Conservation (phyloP, 2,888 invertebrate genomes). For the Campoplex nolae region DNA sequence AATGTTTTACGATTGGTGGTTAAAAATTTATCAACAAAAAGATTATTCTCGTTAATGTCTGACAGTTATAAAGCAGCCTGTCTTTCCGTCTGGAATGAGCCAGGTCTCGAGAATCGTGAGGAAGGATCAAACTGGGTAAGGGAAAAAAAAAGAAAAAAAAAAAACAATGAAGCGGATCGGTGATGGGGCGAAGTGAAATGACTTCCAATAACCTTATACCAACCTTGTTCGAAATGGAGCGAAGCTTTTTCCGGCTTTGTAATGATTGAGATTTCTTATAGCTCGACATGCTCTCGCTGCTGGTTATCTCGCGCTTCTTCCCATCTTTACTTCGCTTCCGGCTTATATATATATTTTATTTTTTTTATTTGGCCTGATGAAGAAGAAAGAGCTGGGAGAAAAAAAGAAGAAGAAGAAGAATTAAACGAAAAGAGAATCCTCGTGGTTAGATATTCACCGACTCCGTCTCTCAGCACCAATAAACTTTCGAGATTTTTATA, state of each 20-base stretch:
- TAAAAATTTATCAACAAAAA: background rate
- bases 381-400: background rate
- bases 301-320: conserved; percentile 33
- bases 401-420: background rate
- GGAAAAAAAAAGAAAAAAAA: background rate
- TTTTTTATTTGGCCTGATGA: background rate
- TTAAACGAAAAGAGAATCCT: background rate
- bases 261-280: conserved; percentile 63
- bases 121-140: background rate
- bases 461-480: conserved; percentile 42
- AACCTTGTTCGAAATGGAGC: background rate
- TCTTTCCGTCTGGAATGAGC: conserved; percentile 5
- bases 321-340: background rate
- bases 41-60: conserved; percentile 19
- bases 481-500: conserved; percentile 43
- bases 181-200: conserved; percentile 27
- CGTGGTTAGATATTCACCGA: conserved; percentile 51
- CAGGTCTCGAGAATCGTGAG: background rate
- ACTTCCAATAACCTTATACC: conserved; percentile 58
- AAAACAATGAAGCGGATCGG: conserved; percentile 8
- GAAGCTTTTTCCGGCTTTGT: background rate
- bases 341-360: background rate
- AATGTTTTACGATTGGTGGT: background rate
- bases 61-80: conserved; percentile 43
- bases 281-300: conserved; percentile 41